Base-by-base conservation (phyloP, 1,140 invertebrate genomes). In the Colletes latitarsis region DNA sequence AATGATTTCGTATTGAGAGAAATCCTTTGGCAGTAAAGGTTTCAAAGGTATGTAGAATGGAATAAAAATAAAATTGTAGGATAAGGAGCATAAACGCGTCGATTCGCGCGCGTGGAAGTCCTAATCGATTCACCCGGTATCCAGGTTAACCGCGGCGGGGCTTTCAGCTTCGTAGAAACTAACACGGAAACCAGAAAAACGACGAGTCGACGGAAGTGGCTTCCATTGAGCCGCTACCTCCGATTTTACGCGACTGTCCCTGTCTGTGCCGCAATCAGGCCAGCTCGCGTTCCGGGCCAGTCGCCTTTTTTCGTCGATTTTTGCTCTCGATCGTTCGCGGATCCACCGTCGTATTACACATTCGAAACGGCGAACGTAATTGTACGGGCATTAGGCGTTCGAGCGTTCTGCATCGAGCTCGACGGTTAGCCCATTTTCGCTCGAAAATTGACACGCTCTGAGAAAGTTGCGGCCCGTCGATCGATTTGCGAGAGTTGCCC, bases 401-500 rank as follows among this genome's bases (percentile, higher is more conserved):
- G 43, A 49, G 49, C 52, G 15, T 49, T 39, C 17, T 10, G 19
- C 55, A 9, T 10, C 19, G 12, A 6, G 77, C 21, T 9, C 63
- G 15, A 43, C 49, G 46, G 53, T 80, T 77, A 83, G 10, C 77
- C 84, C 58, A 78, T 78, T 86, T 86, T 72, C 57, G 46, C 10
- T 74, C 53, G 58, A 77, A 83, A 77, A 86, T 87, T 41, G 64
- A 77, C 68, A 74, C 53, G 39, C 52, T 69, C 63, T 41, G 75
- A 72, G 84, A 81, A 87, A 83, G 81, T 83, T 63, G 49, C 62
- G 30, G n/a, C 30, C 70, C 46, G 60, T 46, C 53, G 5, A 21
- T 39, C 58, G 72, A 71, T 78, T 81, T 70, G 30, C 10, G n/a
- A 69, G 46, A 74, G 77, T 85, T 77, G 49, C 30, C 49, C n/a